Evolutionary conservation across 2,113 vertebrate species (phyloP), one percentile per base, ranked within the genome.

Genomic region (Tricholaema leucomelas): DNA sequence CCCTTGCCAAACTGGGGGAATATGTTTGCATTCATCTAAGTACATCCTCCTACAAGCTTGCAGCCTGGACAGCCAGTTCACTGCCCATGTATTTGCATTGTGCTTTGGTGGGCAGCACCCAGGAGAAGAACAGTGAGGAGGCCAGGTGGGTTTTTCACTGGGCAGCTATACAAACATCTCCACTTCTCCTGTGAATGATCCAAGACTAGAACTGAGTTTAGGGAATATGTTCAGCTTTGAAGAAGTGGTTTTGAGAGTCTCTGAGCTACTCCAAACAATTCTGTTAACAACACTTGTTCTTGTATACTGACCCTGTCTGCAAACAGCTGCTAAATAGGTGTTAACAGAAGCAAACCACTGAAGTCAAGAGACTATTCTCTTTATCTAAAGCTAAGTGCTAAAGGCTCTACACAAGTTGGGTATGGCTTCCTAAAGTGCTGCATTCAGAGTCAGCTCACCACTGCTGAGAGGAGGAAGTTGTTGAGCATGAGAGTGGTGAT

Each of bases 41-140:
- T 77, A 59, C 3, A 0, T 87, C 36, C 18, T 88, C 27, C 60
- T 89, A 74, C 89, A 92, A 92, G 48, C 78, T 87, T 77, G 52
- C 24, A 58, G 60, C n/a, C 31, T 85, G 81, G 88, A 80, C 52
- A 94, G 30, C 72, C 88, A 85, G 92, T 96, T 94, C 69, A 93
- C 63, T 64, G 10, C 56, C 81, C 30, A 11, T 20, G 10, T 94
- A 64, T 95, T 96, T 96, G 72, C 87, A 70, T 21, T 91, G 60
- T 7, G 23, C 71, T 72, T 88, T 71, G 75, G 40, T 66, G 56
- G 30, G 48, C 40, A 85, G 71, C 60, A 73, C 63, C 61, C 55
- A 76, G 21, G 9, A 15, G 58, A 92, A 87, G 64, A 75, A 55
- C 59, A 87, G 21, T 73, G 42, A 63, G 70, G 35, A 79, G 28